phyloP scores from a whole-genome alignment of 1,140 invertebrate species.

The Panagrolaimus sp. region DNA sequence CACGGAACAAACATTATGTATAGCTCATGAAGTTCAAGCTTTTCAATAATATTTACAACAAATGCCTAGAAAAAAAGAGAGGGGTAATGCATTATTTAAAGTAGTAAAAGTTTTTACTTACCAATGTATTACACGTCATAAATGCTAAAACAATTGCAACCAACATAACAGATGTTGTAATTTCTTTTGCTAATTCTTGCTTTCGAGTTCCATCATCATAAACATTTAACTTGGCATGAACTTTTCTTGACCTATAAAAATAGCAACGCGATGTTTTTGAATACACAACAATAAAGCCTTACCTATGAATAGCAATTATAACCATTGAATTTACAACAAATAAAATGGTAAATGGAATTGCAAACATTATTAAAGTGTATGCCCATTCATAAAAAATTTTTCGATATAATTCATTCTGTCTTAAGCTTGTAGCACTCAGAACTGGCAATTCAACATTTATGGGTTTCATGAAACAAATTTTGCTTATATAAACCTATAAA shows the following conservation, averaged over 20 bases:
- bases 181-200: conserved; percentile 52
- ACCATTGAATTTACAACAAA: conserved; percentile 46
- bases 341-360: conserved; percentile 39
- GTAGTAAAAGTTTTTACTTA: conserved; percentile 16
- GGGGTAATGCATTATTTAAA: not conserved
- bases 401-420: conserved; percentile 40
- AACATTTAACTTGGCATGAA: conserved; percentile 50
- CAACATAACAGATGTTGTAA: conserved; percentile 49
- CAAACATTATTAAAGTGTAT: conserved; percentile 44
- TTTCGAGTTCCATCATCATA: conserved; percentile 44
- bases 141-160: conserved; percentile 53
- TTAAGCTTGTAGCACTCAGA: conserved; percentile 21
- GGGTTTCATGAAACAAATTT: not conserved
- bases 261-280: too few relatives aligned
- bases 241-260: conserved; percentile 35
- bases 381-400: conserved; percentile 46
- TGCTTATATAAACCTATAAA: conserved; percentile 10
- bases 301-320: conserved; percentile 42
- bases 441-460: not conserved
- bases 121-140: conserved; percentile 47
- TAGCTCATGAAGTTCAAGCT: conserved; percentile 18
- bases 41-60: conserved; percentile 40
- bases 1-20: conserved; percentile 23
- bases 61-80: conserved; percentile 25
- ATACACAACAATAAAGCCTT: conserved; percentile 29